Percentiles rank a stretch among this genome's conserved stretches.
phyloP scores from a whole-genome alignment of 2,797 vertebrate genomes.

The Betta splendens region DNA sequence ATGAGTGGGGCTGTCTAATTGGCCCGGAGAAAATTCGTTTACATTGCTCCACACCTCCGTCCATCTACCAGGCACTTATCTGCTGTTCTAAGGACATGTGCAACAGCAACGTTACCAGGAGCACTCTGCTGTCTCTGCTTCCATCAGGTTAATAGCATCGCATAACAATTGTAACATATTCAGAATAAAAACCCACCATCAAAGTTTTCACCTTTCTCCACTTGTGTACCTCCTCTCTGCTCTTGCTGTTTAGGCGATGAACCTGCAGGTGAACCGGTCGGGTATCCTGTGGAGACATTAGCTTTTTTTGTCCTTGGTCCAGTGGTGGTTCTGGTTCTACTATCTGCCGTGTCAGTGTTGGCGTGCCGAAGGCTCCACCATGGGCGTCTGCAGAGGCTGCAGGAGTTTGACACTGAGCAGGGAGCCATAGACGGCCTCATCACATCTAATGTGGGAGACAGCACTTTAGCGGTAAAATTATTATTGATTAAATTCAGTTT shows the following conservation, averaged over 20 bases:
- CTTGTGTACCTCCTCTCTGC: background rate
- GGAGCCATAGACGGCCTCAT: slow-evolving; percentile 84
- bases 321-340: slow-evolving; percentile 74
- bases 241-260: slow-evolving; percentile 42
- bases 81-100: slow-evolving; percentile 83
- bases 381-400: slow-evolving; percentile 76
- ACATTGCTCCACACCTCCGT: slow-evolving; percentile 76
- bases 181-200: background rate
- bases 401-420: slow-evolving; percentile 80
- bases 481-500: no score
- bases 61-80: slow-evolving; percentile 69
- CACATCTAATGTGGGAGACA: slow-evolving; percentile 82
- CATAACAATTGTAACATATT: background rate
- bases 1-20: slow-evolving; percentile 79
- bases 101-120: slow-evolving; percentile 78
- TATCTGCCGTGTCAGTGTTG: slow-evolving; percentile 71
- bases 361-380: slow-evolving; percentile 80
- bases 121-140: slow-evolving; percentile 69
- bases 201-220: background rate
- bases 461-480: slow-evolving; percentile 80
- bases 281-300: slow-evolving; percentile 72
- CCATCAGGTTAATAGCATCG: slow-evolving; percentile 57
- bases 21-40: slow-evolving; percentile 70
- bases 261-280: slow-evolving; percentile 70
- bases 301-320: slow-evolving; percentile 78